Evolutionary conservation across 2,113 vertebrate species (phyloP).

Genomic region (Microcebus griseorufus): DNA sequence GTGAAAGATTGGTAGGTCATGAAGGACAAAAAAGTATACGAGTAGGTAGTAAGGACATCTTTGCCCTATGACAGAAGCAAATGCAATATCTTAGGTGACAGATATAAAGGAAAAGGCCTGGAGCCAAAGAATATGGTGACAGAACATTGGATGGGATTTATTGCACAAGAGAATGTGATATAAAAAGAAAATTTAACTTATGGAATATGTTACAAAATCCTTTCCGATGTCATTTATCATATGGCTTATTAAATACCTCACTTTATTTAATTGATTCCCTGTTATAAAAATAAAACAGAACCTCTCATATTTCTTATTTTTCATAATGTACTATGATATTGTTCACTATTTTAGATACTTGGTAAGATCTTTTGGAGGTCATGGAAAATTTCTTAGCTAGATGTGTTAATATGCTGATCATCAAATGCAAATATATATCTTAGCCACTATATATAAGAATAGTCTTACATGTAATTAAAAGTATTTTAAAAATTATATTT

Average conservation of each 20-base stretch:
- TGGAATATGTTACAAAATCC: neutral
- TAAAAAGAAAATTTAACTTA: neutral
- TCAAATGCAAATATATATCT: neutral
- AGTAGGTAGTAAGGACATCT: neutral
- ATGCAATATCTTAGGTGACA: neutral
- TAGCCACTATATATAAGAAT: neutral
- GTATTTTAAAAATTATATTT: neutral
- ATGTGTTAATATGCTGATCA: neutral
- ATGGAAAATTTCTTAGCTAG: neutral
- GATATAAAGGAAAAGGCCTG: neutral
- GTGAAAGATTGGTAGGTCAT: neutral
- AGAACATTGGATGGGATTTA: neutral
- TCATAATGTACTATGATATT: neutral
- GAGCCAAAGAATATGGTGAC: neutral
- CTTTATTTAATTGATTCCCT: neutral
- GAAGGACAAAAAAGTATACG: neutral
- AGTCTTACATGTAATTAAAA: neutral
- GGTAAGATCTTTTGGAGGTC: neutral
- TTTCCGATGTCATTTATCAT: neutral
- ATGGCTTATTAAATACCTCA: neutral
- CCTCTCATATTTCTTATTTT: neutral
- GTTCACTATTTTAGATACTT: neutral
- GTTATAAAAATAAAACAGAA: neutral
- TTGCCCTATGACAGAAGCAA: neutral
- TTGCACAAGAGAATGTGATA: neutral